Evolutionary conservation across 2,888 invertebrate genomes (phyloP).

Genomic region (Drosophila mimetica): DNA sequence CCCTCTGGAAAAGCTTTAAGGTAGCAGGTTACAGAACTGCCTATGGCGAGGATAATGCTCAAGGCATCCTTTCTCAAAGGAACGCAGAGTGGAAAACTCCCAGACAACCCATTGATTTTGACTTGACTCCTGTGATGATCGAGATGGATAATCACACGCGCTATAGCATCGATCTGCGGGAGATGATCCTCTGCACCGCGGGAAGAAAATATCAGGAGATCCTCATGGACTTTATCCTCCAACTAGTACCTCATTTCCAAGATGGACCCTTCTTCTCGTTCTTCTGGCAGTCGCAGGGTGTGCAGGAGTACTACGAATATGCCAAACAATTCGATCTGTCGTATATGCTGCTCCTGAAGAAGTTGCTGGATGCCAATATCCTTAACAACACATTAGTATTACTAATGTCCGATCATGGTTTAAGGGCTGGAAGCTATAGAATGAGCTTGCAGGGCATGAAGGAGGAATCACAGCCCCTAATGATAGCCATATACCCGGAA

Average conservation of each 20-base stretch:
- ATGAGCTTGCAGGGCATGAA: conserved; percentile 91
- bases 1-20: conserved; percentile 90
- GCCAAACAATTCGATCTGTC: conserved; percentile 25
- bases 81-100: conserved; percentile 90
- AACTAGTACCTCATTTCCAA: conserved; percentile 39
- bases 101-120: conserved; percentile 92
- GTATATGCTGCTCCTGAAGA: conserved; percentile 65
- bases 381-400: conserved; percentile 89
- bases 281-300: conserved; percentile 58
- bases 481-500: conserved; percentile 89
- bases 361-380: conserved; percentile 27
- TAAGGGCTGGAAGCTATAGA: conserved; percentile 92
- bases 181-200: conserved; percentile 44
- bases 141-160: conserved; percentile 86
- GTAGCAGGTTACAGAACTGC: conserved; percentile 89
- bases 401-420: conserved; percentile 94
- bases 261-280: conserved; percentile 42
- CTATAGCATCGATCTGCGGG: conserved; percentile 41
- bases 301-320: conserved; percentile 51
- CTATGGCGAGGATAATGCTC: conserved; percentile 90
- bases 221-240: conserved; percentile 44
- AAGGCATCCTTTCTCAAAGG: conserved; percentile 89
- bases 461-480: conserved; percentile 93
- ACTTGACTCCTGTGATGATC: conserved; percentile 89
- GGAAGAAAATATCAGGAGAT: conserved; percentile 41